A percentile compares a stretch with the other conserved stretches of the same genome.
These are phyloP conservation scores for Melanostoma mellinum DNA, from an alignment of 2,888 invertebrate genomes.

Conservation along the genomic window DNA sequence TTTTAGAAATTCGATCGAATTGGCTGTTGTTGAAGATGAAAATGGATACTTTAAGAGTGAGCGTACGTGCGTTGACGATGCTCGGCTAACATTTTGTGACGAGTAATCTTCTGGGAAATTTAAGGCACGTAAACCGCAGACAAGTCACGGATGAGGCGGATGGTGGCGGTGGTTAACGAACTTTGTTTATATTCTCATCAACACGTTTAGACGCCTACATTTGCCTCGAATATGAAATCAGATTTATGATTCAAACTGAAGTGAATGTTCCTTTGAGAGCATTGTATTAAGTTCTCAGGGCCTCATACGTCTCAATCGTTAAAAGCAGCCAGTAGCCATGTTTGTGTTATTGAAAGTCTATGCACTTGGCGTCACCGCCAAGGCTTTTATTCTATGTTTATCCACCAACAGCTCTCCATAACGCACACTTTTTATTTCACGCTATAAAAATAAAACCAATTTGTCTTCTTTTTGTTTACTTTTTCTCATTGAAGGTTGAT, in stretches of 20 bases:
- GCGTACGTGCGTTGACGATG: too few relatives aligned
- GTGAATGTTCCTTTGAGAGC: background rate
- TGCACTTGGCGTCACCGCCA: background rate
- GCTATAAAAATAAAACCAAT: conserved; percentile 15
- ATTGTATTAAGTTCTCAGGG: background rate
- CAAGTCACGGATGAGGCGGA: background rate
- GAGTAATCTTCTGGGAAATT: background rate
- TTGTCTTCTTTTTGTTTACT: background rate
- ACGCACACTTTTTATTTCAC: conserved; percentile 15
- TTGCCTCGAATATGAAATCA: background rate
- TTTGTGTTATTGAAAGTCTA: background rate
- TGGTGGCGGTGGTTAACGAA: background rate
- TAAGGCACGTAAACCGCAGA: too few relatives aligned
- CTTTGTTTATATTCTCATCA: background rate
- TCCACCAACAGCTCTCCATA: background rate
- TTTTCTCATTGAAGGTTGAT: conserved; percentile 84
- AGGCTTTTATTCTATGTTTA: background rate
- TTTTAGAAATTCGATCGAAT: too few relatives aligned
- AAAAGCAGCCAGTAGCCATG: background rate
- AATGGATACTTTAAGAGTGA: too few relatives aligned
- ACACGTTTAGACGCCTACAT: background rate
- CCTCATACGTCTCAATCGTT: background rate
- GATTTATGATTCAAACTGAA: background rate
- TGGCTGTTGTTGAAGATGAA: too few relatives aligned
- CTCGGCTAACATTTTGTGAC: background rate